Base-by-base conservation (phyloP, 2,888 invertebrate species). In the Plebejus argus region DNA sequence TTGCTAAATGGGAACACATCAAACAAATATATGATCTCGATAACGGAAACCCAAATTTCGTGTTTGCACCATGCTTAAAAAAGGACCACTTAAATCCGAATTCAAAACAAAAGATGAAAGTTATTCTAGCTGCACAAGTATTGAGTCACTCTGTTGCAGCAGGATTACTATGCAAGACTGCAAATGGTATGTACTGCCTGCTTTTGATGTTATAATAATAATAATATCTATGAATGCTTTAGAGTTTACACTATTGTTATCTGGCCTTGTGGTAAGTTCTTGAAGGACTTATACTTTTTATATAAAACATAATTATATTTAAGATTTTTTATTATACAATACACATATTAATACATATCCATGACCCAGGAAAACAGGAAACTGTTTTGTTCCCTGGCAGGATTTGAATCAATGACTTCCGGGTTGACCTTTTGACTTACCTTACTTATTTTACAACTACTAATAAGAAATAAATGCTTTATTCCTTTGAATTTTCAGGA, bases 51-150 rank as follows among this genome's bases (percentile, higher is more conserved):
- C 23, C 75, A 23, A 53, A 33, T 33, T 75, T 75, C 8, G 33
- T 39, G 8, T 39, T 39, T 39, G 39, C 8, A 39, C 39, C 39
- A 6, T 35, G 35, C 35, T 35, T 35, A 75, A 75, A 45, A 28
- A 20, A 20, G 28, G 49, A 53, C 3, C 75, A 56, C 56, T 75
- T 56, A n/a, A 33, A 56, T 53, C 56, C 33, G 0, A 75, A 75
- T 33, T 23, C 7, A 53, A 75, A 56, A 20, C 49, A 75, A n/a
- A 75, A 75, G 28, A 75, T 75, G 49, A 75, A 28, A 53, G 75
- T 75, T 20, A 75, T 18, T 53, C 28, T 75, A 23, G 75, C 75
- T 8, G 75, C 53, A 28, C 75, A 75, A 39, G 39, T 39, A 39
- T 39, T 39, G 2, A 39, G 39, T 39, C 39, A 39, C 39, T 39